phyloP scores from a whole-genome alignment of 2,888 invertebrate species.

The Stenurella melanura region DNA sequence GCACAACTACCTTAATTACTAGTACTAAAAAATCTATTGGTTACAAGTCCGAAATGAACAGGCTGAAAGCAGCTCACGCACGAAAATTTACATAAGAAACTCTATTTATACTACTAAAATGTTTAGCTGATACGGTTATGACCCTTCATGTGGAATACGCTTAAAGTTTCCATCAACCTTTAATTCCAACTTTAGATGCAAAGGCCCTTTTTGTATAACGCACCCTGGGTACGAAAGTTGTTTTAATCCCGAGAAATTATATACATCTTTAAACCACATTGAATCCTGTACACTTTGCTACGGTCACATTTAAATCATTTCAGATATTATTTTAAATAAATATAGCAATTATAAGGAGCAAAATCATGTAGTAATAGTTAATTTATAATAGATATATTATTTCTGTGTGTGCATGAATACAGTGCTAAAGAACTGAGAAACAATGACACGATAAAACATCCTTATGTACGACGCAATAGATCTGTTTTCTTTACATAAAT shows the following conservation, averaged over 20 bases:
- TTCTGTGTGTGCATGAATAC: too few relatives aligned
- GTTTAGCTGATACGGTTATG: not conserved
- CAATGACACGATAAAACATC: too few relatives aligned
- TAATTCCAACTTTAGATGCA: not conserved
- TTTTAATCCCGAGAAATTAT: too few relatives aligned
- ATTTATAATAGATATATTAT: too few relatives aligned
- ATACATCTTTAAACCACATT: not conserved
- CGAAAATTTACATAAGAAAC: not conserved
- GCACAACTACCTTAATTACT: not conserved
- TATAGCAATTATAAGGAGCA: too few relatives aligned
- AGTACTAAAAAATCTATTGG: not conserved
- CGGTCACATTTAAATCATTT: not conserved
- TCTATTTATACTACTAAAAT: not conserved
- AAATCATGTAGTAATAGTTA: too few relatives aligned
- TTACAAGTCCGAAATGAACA: not conserved
- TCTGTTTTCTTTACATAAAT: too few relatives aligned
- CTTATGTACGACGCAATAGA: too few relatives aligned
- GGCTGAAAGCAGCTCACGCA: not conserved
- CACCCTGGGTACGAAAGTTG: not conserved
- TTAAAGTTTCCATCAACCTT: not conserved
- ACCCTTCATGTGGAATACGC: not conserved
- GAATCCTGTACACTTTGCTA: not conserved
- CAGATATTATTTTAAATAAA: too few relatives aligned
- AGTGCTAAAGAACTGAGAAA: too few relatives aligned
- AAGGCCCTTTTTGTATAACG: not conserved